Evolutionary conservation across 1,140 invertebrate genomes (phyloP).

Genomic region (Trachymyrmex septentrionalis): DNA sequence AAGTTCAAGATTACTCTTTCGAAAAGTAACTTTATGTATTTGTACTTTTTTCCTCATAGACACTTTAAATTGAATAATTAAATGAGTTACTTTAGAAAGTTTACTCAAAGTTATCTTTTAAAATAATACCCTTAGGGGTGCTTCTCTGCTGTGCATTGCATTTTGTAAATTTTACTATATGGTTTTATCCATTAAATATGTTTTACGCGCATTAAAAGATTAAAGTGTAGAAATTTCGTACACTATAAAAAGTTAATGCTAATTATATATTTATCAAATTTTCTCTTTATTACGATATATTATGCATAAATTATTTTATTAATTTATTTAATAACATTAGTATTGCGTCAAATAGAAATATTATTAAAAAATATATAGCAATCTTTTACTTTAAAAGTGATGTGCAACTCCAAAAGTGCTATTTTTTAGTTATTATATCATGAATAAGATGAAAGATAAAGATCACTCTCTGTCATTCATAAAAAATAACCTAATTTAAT

Average conservation of each 20-base stretch:
- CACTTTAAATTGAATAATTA: constrained; percentile 52
- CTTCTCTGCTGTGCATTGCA: neutral
- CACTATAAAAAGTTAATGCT: neutral
- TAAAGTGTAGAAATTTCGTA: neutral
- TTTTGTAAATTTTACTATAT: constrained; percentile 37
- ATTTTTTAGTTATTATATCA: no score
- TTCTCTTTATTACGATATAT: neutral
- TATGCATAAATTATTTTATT: neutral
- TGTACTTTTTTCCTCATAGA: constrained; percentile 36
- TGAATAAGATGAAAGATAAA: no score
- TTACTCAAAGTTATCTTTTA: constrained; percentile 26
- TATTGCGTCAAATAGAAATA: neutral
- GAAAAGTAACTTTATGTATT: constrained; percentile 34
- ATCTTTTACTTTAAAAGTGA: no score
- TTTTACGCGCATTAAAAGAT: constrained; percentile 3
- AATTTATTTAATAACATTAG: neutral
- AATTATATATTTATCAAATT: neutral
- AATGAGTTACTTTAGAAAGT: constrained; percentile 34
- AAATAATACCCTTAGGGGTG: constrained; percentile 22
- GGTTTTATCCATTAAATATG: neutral
- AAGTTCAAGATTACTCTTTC: constrained; percentile 18
- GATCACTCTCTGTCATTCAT: no score
- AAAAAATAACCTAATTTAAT: no score
- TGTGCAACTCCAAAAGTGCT: no score
- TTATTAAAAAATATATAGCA: neutral